Evolutionary conservation across 92 coral and sea anemone species (phyloP), one percentile per base, ranked within the genome.

Genomic region (Palythoa grandis): DNA sequence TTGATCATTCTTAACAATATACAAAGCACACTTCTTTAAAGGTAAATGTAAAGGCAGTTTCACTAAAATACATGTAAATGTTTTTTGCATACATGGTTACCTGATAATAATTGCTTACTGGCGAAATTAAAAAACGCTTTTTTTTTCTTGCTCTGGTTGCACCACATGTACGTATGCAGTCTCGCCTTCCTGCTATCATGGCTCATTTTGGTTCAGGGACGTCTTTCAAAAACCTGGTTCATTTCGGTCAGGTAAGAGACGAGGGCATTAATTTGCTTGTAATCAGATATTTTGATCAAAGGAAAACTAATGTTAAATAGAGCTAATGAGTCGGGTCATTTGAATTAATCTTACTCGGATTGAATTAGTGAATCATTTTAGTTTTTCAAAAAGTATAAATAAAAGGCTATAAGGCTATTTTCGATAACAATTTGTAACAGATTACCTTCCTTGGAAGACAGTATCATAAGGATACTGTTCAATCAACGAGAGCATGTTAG

Each of bases 141-240:
- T 61, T 5, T 65, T 65, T 65, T 22, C 9, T 19, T 65, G 7
- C 50, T 43, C 50, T 4, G 6, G 50, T 3, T 8, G 50, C 50
- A 43, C 50, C 50, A 43, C 50, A 43, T 56, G 61, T 56, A 12
- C 13, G 56, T 52, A 7, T 77, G 1, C 79, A 96, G 98, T 83
- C 95, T 40, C 97, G 98, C 29, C 89, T 96, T 54, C 98, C 98
- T 38, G 98, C 93, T 39, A 88, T 89, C 56, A 35, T 92, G 61
- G 88, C 94, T 72, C 95, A 91, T 69, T 96, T 91, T 89, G 98
- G 93, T 66, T 92, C 98, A 4, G 98, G 98, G 12, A 94, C 98
- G 38, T 96, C 98, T 24, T 74, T 94, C 56, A 94, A 93, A 88
- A 94, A 96, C 84, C 72, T 96, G 84, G 91, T 94, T 35, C 98